phyloP scores from a whole-genome alignment of 2,888 invertebrate species.

The Calameuta idolon region DNA sequence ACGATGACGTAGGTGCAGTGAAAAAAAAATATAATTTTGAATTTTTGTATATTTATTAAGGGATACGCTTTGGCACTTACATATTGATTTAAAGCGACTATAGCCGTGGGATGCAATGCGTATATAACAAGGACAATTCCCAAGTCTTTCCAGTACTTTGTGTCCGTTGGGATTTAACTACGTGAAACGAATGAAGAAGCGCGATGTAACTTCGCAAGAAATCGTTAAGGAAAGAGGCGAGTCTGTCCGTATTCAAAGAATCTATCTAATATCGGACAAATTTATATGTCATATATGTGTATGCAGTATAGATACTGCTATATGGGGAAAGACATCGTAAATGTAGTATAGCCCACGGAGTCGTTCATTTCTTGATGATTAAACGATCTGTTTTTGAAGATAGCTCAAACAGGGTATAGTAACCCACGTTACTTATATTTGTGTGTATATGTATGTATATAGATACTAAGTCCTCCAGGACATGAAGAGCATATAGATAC shows the following conservation, averaged over 20 bases:
- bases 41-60: background rate
- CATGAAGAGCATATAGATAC: constrained; percentile 13
- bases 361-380: background rate
- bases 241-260: background rate
- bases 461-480: background rate
- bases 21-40: background rate
- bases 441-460: constrained; percentile 32
- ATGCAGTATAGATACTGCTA: background rate
- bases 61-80: background rate
- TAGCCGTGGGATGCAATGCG: background rate
- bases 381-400: background rate
- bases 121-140: background rate
- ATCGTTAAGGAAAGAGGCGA: background rate
- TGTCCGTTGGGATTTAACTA: background rate
- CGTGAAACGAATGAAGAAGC: background rate
- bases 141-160: background rate
- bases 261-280: background rate
- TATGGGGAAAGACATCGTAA: background rate
- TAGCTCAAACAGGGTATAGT: background rate
- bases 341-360: background rate
- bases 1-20: background rate
- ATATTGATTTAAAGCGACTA: background rate
- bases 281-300: background rate
- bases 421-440: constrained; percentile 41
- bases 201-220: background rate